Evolutionary conservation across 2,797 vertebrate genomes (phyloP).

Genomic region (Strix occidentalis): DNA sequence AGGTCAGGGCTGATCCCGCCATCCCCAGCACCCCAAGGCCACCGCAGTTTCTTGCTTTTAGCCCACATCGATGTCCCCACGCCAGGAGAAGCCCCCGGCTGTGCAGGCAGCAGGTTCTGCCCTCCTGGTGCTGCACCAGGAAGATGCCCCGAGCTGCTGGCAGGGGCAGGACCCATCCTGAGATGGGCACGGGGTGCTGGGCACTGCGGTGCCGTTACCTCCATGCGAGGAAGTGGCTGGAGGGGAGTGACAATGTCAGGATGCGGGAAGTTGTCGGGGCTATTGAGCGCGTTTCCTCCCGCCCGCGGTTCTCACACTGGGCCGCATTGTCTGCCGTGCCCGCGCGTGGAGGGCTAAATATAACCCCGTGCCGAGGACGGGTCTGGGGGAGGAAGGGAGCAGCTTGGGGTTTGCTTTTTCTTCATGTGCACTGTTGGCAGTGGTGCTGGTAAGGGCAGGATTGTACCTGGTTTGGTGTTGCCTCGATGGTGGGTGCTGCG

Average conservation of each 20-base stretch:
- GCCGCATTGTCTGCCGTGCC: conserved; percentile 69
- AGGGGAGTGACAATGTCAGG: conserved; percentile 77
- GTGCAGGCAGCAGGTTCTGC: not conserved
- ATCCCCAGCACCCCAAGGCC: not conserved
- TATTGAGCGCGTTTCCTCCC: conserved; percentile 75
- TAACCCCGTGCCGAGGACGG: not conserved
- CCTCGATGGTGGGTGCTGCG: rapidly evolving
- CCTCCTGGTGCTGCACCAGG: rapidly evolving
- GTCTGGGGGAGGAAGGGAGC: not conserved
- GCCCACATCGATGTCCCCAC: rapidly evolving
- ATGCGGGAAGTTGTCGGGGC: conserved; percentile 72
- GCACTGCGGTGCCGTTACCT: rapidly evolving
- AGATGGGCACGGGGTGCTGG: not conserved
- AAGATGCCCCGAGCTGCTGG: not conserved
- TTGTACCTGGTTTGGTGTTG: not conserved
- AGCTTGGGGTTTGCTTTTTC: not conserved
- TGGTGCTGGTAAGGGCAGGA: not conserved
- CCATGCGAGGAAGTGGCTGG: conserved; percentile 44
- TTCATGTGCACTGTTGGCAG: not conserved
- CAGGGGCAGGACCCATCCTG: not conserved
- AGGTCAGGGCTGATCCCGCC: not conserved
- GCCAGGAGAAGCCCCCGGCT: not conserved
- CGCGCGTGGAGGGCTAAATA: conserved; percentile 20
- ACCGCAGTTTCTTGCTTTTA: not conserved
- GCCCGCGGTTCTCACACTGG: conserved; percentile 67